Percentiles rank a stretch among this genome's conserved stretches.
Evolutionary conservation across 2,797 vertebrate genomes (phyloP).

Genomic region (Peromyscus attwateri): DNA sequence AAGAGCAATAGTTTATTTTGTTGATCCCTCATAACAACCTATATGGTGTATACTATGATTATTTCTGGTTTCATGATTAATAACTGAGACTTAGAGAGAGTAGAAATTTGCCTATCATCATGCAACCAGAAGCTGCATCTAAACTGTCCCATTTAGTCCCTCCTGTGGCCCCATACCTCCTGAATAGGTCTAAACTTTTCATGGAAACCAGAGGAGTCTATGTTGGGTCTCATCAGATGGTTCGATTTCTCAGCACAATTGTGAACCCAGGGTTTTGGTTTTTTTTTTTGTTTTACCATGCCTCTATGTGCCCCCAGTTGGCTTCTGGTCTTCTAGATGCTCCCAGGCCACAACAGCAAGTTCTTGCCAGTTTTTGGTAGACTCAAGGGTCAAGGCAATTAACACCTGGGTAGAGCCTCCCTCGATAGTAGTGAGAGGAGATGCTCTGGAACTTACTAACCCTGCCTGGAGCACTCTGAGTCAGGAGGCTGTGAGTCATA

Average conservation of each 20-base stretch:
- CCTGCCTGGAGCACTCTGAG: conserved; percentile 8
- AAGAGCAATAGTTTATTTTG: background rate
- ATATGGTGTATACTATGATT: background rate
- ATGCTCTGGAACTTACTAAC: conserved; percentile 57
- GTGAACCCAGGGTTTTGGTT: conserved; percentile 21
- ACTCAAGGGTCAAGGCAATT: conserved; percentile 62
- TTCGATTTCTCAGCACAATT: background rate
- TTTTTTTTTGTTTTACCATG: background rate
- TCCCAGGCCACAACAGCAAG: background rate
- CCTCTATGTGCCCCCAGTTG: background rate
- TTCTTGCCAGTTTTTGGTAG: conserved; percentile 56
- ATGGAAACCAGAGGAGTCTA: conserved; percentile 10
- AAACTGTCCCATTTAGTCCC: background rate
- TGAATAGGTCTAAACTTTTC: conserved; percentile 17
- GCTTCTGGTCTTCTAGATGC: conserved; percentile 19
- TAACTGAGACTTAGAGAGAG: background rate
- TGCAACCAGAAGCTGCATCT: background rate
- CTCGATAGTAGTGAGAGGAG: conserved; percentile 5
- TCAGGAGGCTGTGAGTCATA: conserved; percentile 41
- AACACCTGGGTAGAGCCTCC: conserved; percentile 50
- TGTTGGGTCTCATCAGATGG: background rate
- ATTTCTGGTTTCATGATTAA: background rate
- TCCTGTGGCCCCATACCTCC: background rate
- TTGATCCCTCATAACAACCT: background rate
- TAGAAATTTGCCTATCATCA: background rate